Base-by-base conservation (phyloP, 2,113 vertebrate species). In the Calyptomena viridis region DNA sequence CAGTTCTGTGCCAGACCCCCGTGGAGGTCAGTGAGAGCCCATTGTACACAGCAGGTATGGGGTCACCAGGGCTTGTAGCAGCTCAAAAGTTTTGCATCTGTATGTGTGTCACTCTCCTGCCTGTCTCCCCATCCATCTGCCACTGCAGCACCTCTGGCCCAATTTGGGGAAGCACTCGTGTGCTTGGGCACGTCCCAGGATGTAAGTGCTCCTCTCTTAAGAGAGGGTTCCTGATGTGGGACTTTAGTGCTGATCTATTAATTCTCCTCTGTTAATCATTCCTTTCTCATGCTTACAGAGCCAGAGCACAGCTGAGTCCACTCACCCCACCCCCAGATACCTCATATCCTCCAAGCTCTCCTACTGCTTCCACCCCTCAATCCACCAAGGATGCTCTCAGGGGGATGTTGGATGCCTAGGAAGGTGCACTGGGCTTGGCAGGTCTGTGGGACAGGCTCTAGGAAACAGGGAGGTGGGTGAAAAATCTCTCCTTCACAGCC, bases 1-100 rank as follows among this genome's bases (percentile, higher is more conserved):
- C 78, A 69, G 78, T 24, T 60, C 46, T 39, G 79, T 59, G 79
- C 30, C 12, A 79, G 39, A 35, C 58, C 89, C 93, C 89, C 2
- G 11, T 2, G 2, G 95, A 37, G 89, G 47, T 12, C 84, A 63
- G 84, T 0, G 19, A 73, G 91, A 86, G 82, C 64, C 55, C 89
- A 37, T 80, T 95, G 96, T 94, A 22, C 3, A 0, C 64, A 1
- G 37, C 83, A 78, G 90, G 64, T 90, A 52, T 2, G 64, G 83
- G 92, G 88, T 47, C 92, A 93, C 33, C 40, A 2, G 3, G 28
- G 50, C 72, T 73, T 49, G 91, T 42, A 58, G 84, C 3, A 71
- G 90, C 64, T 77, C 86, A 10, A 18, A 18, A 12, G 78, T 55
- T 96, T 94, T 93, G 93, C 93, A 95, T 97, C 72, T 95, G 6